A percentile compares a stretch with the other conserved stretches of the same genome.
These are phyloP conservation scores for Macrotus californicus DNA, from an alignment of 2,113 vertebrate species.

Conservation along the genomic window DNA sequence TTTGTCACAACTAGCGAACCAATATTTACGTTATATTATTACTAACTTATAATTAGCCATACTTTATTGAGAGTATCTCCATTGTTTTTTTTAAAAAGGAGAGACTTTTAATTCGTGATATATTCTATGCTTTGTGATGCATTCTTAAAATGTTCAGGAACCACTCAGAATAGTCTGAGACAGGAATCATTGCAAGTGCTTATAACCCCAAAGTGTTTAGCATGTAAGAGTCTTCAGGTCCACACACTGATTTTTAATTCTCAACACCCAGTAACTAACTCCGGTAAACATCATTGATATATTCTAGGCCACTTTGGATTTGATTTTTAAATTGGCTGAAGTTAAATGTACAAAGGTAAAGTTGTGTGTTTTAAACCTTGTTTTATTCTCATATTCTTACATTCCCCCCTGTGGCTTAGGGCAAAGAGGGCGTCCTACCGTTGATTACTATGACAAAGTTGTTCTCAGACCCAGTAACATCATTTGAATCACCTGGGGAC, in stretches of 20 bases:
- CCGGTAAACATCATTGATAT: not conserved
- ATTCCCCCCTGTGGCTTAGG: not conserved
- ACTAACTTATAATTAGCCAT: not conserved
- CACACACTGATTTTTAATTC: not conserved
- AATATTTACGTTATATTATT: not conserved
- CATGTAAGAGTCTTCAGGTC: not conserved
- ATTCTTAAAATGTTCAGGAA: slow-evolving; percentile 21
- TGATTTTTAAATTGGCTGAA: not conserved
- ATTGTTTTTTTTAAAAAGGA: not conserved
- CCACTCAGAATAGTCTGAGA: not conserved
- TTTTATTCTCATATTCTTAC: not conserved
- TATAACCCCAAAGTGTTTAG: not conserved
- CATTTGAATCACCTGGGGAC: not conserved
- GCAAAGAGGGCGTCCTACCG: not conserved
- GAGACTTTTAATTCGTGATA: not conserved
- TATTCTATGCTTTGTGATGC: not conserved
- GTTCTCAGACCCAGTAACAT: not conserved
- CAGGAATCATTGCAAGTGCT: not conserved
- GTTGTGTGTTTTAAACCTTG: not conserved
- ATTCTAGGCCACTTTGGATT: not conserved
- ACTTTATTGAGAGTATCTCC: not conserved
- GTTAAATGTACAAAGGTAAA: not conserved
- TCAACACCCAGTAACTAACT: not conserved
- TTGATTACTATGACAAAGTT: not conserved
- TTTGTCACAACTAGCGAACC: not conserved